Percentiles rank a stretch among this genome's conserved stretches.
Evolutionary conservation across 1,140 invertebrate species (phyloP).

Genomic region (Rhynchophorus ferrugineus): DNA sequence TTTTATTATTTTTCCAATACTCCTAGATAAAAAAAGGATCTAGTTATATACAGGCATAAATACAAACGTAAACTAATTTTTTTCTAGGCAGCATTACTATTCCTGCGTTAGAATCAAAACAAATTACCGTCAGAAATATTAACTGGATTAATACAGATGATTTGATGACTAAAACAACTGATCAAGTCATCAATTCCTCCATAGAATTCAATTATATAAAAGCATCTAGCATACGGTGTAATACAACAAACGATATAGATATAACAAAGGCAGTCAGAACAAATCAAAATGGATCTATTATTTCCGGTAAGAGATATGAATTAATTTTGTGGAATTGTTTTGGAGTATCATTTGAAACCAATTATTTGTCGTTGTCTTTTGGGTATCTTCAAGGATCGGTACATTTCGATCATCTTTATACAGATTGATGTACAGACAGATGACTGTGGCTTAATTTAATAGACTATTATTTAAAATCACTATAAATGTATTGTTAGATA

Average conservation of each 20-base stretch:
- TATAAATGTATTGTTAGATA: too few relatives aligned
- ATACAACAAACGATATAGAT: conserved; percentile 27
- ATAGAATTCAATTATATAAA: conserved; percentile 26
- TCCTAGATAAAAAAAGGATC: too few relatives aligned
- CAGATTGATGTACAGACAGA: too few relatives aligned
- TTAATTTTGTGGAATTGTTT: too few relatives aligned
- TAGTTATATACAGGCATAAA: too few relatives aligned
- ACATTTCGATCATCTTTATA: too few relatives aligned
- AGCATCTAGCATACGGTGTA: conserved; percentile 16
- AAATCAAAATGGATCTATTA: conserved; percentile 13
- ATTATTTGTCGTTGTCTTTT: too few relatives aligned
- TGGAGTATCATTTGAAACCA: too few relatives aligned
- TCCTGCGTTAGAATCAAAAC: conserved; percentile 14
- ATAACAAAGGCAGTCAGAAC: conserved; percentile 16
- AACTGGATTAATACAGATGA: conserved; percentile 17
- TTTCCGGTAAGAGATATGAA: too few relatives aligned
- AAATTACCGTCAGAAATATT: conserved; percentile 18
- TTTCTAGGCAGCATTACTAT: conserved; percentile 26
- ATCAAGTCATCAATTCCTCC: conserved; percentile 27
- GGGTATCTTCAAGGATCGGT: too few relatives aligned
- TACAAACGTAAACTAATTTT: neutral
- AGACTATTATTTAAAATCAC: too few relatives aligned
- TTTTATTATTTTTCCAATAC: neutral
- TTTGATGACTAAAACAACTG: conserved; percentile 29
- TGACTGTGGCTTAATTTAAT: too few relatives aligned